Percentiles rank a stretch among this genome's conserved stretches.
phyloP scores from a whole-genome alignment of 2,888 invertebrate species.

The Acrocera orbiculus region DNA sequence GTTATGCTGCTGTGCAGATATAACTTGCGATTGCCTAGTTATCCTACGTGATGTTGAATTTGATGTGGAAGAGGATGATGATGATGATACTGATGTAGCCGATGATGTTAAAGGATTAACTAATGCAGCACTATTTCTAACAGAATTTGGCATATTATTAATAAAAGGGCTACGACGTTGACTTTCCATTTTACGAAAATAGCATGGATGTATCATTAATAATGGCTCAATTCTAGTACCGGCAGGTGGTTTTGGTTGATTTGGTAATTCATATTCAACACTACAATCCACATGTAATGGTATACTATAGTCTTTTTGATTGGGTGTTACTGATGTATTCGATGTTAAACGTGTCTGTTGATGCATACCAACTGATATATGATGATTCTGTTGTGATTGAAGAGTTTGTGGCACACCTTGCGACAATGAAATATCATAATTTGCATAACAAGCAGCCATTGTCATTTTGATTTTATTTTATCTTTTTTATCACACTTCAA shows the following conservation, averaged over 20 bases:
- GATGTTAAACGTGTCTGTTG: slow-evolving; percentile 9
- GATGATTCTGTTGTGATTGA: slow-evolving; percentile 12
- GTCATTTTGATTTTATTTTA: slow-evolving; percentile 19
- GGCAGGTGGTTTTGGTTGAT: slow-evolving; percentile 73
- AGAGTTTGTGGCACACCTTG: slow-evolving; percentile 22
- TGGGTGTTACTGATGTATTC: slow-evolving; percentile 24
- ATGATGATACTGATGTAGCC: slow-evolving; percentile 17
- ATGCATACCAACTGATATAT: slow-evolving; percentile 17
- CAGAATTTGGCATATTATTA: slow-evolving; percentile 57
- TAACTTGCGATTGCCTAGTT: slow-evolving; percentile 10
- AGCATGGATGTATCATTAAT: slow-evolving; percentile 79
- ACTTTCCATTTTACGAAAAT: slow-evolving; percentile 72
- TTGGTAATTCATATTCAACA: slow-evolving; percentile 80
- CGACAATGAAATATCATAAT: slow-evolving; percentile 28
- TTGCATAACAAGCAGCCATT: slow-evolving; percentile 32
- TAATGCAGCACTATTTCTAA: slow-evolving; percentile 28
- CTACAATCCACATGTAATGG: slow-evolving; percentile 81
- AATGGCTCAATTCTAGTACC: slow-evolving; percentile 67
- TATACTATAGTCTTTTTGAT: slow-evolving; percentile 64
- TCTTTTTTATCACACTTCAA: not conserved
- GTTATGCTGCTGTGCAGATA: slow-evolving; percentile 15
- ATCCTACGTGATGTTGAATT: slow-evolving; percentile 13
- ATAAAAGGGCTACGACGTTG: slow-evolving; percentile 67
- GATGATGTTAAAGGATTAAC: not conserved
- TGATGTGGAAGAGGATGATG: slow-evolving; percentile 15